Evolutionary conservation across 2,888 invertebrate species (phyloP), one percentile per base, ranked within the genome.

Genomic region (Platerodrilus igneus): DNA sequence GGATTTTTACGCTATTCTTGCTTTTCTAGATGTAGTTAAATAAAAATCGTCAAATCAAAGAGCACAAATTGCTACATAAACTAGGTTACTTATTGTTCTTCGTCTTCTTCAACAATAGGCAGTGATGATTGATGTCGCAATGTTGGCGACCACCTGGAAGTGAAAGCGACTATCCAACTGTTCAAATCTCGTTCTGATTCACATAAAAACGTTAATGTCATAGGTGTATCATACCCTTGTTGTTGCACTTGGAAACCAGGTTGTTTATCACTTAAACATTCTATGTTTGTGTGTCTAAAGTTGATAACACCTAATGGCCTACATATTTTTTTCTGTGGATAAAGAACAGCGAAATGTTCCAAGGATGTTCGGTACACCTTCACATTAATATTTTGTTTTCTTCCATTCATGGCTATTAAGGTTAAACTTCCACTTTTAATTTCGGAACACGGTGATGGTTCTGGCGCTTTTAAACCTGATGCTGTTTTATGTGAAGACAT

Each of bases 291-390:
- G 54, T 78, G 79, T 52, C 74, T 69, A 46, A 80, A 61, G 60
- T 79, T 79, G 22, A 79, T 69, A 2, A 79, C 79, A 0, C 78
- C 78, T 19, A 77, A 64, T 0, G 80, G 75, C 48, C 77, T 74
- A 46, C 77, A 74, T 7, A 79, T 68, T 55, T 78, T 75, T 64
- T 78, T 78, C 61, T 77, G 74, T 4, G 79, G 79, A 50, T 77
- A 79, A 18, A 80, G 74, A 4, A 79, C 79, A 2, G 78, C 78
- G 54, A 80, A 80, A 54, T 80, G 79, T 57, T 79, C 80, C 56
- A 77, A 63, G 27, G 78, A 75, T 3, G 79, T 79, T 44, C 74
- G 70, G 60, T 80, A 79, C 14, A 80, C 79, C 52, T 77, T 77
- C 47, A 78, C 78, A 53, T 79, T 71, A 3, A 79, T 77, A 46